phyloP scores from a whole-genome alignment of 1,140 invertebrate species.

The Drosophila jambulina region DNA sequence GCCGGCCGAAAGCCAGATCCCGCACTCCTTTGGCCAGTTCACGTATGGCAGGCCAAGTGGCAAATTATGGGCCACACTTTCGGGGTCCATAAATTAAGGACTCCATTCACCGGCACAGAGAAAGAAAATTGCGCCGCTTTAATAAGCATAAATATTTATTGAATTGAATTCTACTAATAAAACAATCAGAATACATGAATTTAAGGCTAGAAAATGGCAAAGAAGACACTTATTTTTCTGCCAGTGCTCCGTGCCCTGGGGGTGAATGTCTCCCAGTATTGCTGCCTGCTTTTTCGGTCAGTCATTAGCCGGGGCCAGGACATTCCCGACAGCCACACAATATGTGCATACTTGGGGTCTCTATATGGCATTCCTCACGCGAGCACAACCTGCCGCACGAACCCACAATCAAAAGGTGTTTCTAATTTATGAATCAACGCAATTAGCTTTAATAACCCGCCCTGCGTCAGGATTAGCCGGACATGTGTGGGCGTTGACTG shows the following conservation, averaged over 20 bases:
- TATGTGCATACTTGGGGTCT: not conserved
- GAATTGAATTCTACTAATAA: not conserved
- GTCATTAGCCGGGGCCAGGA: conserved; percentile 19
- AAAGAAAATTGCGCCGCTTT: not conserved
- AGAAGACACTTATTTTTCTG: not conserved
- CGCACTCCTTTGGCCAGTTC: not conserved
- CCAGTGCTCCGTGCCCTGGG: not conserved
- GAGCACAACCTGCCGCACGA: conserved; percentile 38
- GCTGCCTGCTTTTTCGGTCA: conserved; percentile 2
- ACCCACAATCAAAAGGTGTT: conserved; percentile 74
- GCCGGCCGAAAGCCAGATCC: not conserved
- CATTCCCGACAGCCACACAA: not conserved
- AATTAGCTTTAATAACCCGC: conserved; percentile 74
- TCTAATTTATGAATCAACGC: conserved; percentile 80
- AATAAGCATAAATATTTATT: not conserved
- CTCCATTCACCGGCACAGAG: conserved; percentile 9
- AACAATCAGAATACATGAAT: not conserved
- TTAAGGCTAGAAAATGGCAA: not conserved
- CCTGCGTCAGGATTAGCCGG: conserved; percentile 39
- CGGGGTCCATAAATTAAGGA: conserved; percentile 21
- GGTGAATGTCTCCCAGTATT: conserved; percentile 3
- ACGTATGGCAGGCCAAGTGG: conserved; percentile 42
- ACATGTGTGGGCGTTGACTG: conserved; percentile 27
- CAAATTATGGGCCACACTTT: conserved; percentile 38
- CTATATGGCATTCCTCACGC: conserved; percentile 35